Conservation (phyloP, 1,140 invertebrate species). For the Brachionus asplanchnoidis region DNA sequence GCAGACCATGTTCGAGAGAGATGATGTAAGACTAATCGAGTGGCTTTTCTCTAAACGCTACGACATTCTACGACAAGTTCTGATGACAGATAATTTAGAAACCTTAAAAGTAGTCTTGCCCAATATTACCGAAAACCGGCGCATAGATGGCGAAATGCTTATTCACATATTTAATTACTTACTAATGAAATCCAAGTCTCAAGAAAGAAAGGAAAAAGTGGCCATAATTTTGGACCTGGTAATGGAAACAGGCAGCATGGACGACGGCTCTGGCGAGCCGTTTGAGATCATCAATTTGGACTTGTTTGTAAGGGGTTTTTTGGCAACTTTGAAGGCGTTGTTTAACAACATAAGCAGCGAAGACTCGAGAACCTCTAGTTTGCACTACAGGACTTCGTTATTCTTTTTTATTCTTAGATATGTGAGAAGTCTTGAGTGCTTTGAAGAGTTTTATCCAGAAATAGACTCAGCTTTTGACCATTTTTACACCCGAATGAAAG, state of each 20-base stretch:
- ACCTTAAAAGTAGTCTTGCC: conserved; percentile 13
- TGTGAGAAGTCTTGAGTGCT: neutral
- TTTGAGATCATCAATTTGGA: conserved; percentile 17
- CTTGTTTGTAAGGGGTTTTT: conserved; percentile 21
- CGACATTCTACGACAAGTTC: conserved; percentile 24
- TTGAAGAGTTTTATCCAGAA: conserved; percentile 32
- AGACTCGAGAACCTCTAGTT: neutral
- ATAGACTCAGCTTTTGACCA: conserved; percentile 36
- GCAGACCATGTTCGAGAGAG: neutral
- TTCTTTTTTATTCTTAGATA: conserved; percentile 33
- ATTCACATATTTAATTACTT: conserved; percentile 30
- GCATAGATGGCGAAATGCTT: conserved; percentile 29
- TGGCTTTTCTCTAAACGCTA: conserved; percentile 32
- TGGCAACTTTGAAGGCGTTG: conserved; percentile 14
- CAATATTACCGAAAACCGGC: conserved; percentile 21
- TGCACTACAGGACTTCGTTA: conserved; percentile 13
- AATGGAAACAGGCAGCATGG: neutral
- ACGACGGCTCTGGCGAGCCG: neutral
- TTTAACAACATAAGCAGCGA: conserved; percentile 31
- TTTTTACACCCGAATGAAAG: conserved; percentile 39
- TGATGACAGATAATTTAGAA: conserved; percentile 35
- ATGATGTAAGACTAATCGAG: conserved; percentile 1
- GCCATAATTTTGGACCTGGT: neutral
- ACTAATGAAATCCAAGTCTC: conserved; percentile 32
- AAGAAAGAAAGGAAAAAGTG: neutral